A percentile compares a stretch with the other conserved stretches of the same genome.
phyloP scores from a whole-genome alignment of 1,140 invertebrate species.

The Cyclargus thomasi region DNA sequence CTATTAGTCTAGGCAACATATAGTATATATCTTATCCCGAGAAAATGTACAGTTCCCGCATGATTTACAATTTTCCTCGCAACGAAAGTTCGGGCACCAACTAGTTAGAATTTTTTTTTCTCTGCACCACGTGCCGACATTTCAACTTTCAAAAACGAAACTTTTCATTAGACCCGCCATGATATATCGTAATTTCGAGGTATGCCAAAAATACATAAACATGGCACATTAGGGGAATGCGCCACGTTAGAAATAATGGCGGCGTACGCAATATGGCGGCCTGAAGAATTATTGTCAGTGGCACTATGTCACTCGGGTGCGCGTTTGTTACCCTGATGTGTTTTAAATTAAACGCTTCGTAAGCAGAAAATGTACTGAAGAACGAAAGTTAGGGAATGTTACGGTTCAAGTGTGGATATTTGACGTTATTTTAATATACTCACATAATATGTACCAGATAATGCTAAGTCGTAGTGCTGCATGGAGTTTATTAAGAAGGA shows the following conservation, averaged over 20 bases:
- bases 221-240: slow-evolving; percentile 5
- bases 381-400: no score
- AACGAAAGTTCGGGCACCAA: no score
- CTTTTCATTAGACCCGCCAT: slow-evolving; percentile 5
- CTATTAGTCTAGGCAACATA: no score
- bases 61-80: no score
- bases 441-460: no score
- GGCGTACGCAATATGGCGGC: not conserved
- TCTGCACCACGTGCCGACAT: not conserved
- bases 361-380: not conserved
- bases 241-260: slow-evolving; percentile 7
- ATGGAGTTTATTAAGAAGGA: no score
- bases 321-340: not conserved
- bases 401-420: no score
- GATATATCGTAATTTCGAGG: not conserved
- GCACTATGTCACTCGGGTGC: not conserved
- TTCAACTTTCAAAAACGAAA: not conserved
- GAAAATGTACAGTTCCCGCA: no score
- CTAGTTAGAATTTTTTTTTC: not conserved
- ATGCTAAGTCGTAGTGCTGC: no score
- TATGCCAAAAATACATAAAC: slow-evolving; percentile 2
- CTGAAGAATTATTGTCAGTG: not conserved
- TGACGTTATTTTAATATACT: no score
- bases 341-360: not conserved
- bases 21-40: no score